Conservation (phyloP, 2,888 invertebrate genomes). For the Orchestes rusci region DNA sequence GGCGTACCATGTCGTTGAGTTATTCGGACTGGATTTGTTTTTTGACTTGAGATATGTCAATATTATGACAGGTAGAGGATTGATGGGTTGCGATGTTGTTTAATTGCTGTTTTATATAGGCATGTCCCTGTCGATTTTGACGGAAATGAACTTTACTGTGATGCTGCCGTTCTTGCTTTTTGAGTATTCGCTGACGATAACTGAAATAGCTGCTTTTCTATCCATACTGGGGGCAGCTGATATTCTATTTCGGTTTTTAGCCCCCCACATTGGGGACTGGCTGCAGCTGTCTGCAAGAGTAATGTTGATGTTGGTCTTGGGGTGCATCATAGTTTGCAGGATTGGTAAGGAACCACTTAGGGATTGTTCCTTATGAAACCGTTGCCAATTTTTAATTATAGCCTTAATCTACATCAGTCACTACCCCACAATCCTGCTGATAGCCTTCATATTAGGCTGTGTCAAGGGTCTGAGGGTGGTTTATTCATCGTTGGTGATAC, state of each 20-base stretch:
- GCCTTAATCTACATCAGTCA: conserved; percentile 20
- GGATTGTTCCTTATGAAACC: too few relatives aligned
- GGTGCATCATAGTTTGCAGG: conserved; percentile 53
- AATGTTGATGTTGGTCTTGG: conserved; percentile 57
- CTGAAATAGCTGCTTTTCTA: conserved; percentile 56
- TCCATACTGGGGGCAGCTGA: conserved; percentile 50
- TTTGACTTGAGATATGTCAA: conserved; percentile 61
- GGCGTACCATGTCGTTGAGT: conserved; percentile 43
- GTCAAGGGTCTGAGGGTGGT: conserved; percentile 65
- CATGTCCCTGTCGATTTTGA: conserved; percentile 58
- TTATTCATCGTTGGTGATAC: conserved; percentile 61
- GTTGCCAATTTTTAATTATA: too few relatives aligned
- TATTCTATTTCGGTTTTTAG: conserved; percentile 54
- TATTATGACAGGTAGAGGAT: conserved; percentile 51
- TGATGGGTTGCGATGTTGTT: not conserved
- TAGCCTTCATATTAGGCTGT: conserved; percentile 55
- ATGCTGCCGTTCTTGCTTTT: conserved; percentile 59
- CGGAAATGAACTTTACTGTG: conserved; percentile 62
- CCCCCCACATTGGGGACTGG: conserved; percentile 61
- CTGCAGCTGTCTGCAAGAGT: conserved; percentile 53
- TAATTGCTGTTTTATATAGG: conserved; percentile 12
- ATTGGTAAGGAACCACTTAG: too few relatives aligned
- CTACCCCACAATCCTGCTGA: conserved; percentile 29
- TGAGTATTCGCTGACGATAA: conserved; percentile 53
- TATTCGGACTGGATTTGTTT: conserved; percentile 60